phyloP scores from a whole-genome alignment of 2,113 vertebrate species.

The Pterocles gutturalis region DNA sequence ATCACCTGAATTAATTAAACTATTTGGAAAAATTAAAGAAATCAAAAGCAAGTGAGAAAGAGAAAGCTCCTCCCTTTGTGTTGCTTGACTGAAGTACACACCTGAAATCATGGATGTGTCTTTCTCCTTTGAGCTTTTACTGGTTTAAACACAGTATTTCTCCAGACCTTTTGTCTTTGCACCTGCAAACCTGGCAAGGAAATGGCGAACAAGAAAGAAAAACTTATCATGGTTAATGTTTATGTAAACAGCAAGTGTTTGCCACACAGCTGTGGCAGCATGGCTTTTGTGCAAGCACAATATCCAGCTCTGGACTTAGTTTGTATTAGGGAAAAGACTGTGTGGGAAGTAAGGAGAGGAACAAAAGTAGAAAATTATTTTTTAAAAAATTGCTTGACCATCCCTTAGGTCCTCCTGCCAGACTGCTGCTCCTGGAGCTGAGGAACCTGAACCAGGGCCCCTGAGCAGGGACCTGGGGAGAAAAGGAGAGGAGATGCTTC shows the following conservation, averaged over 20 bases:
- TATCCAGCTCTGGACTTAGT: not conserved
- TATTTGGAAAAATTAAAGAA: not conserved
- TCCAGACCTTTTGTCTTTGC: not conserved
- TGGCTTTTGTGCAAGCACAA: not conserved
- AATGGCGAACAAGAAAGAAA: not conserved
- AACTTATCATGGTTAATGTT: not conserved
- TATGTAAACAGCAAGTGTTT: not conserved
- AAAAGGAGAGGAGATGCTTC: not conserved
- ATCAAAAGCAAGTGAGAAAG: not conserved
- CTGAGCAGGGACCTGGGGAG: not conserved
- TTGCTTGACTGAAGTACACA: not conserved
- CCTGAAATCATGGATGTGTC: not conserved
- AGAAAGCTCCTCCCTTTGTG: not conserved
- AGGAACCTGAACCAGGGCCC: fast-evolving
- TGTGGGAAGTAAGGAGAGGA: not conserved
- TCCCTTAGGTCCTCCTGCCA: not conserved
- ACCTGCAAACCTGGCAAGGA: not conserved
- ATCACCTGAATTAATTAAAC: not conserved
- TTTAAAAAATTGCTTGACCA: not conserved
- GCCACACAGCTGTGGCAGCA: not conserved
- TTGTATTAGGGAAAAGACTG: not conserved
- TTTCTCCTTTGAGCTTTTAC: not conserved
- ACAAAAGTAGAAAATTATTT: not conserved
- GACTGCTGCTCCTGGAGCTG: not conserved
- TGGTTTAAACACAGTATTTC: not conserved